A percentile compares a stretch with the other conserved stretches of the same genome.
Evolutionary conservation across 2,797 vertebrate species (phyloP).

Genomic region (Oryzias dopingdopingensis): DNA sequence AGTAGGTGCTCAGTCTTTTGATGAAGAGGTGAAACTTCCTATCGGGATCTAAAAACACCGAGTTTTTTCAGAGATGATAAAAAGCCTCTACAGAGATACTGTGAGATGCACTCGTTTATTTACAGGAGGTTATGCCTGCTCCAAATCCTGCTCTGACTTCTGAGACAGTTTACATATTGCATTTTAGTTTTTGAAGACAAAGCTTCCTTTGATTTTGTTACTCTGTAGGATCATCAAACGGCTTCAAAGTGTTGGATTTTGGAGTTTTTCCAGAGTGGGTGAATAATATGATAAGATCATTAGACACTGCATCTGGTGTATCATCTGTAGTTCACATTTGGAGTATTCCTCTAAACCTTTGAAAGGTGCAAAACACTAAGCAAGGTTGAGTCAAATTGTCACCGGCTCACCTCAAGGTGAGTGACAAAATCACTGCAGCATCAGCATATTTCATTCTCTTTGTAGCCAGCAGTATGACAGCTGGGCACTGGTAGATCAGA

Average conservation of each 20-base stretch:
- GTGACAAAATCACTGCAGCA: constrained; percentile 58
- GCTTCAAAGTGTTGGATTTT: constrained; percentile 36
- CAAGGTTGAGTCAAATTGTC: constrained; percentile 43
- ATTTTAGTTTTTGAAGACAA: constrained; percentile 22
- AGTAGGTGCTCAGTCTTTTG: constrained; percentile 39
- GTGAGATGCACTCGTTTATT: not conserved
- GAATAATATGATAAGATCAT: constrained; percentile 40
- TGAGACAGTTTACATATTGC: not conserved
- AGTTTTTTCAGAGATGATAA: constrained; percentile 10
- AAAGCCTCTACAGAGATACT: too few relatives aligned
- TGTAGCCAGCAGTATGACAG: constrained; percentile 35
- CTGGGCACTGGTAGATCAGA: constrained; percentile 50
- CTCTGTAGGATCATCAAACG: constrained; percentile 16
- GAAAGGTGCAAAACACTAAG: constrained; percentile 43
- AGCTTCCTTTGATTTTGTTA: constrained; percentile 27
- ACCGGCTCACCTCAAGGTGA: constrained; percentile 59
- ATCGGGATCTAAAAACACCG: constrained; percentile 33
- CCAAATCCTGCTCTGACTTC: constrained; percentile 10
- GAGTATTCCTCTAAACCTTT: constrained; percentile 27
- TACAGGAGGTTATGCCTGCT: constrained; percentile 10
- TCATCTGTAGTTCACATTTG: constrained; percentile 20
- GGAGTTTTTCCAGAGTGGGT: constrained; percentile 27
- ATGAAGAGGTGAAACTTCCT: constrained; percentile 33
- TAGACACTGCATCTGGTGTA: constrained; percentile 28
- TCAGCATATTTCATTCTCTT: constrained; percentile 66